A percentile compares a stretch with the other conserved stretches of the same genome.
Evolutionary conservation across 2,113 vertebrate genomes (phyloP).

Genomic region (Oryzias curvinotus): DNA sequence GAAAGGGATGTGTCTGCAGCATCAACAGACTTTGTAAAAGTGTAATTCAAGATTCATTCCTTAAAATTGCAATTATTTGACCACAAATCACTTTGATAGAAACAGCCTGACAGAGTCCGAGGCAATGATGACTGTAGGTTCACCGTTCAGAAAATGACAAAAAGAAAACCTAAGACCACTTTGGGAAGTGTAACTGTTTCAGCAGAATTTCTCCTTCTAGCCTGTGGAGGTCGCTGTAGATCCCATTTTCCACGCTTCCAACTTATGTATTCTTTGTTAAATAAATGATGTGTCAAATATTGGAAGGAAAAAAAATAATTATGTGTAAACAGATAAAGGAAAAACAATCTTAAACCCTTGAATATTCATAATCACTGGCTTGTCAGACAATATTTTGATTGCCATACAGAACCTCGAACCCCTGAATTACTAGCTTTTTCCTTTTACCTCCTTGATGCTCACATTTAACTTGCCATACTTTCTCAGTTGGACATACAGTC

Average conservation of each 20-base stretch:
- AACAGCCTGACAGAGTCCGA: too few species aligned
- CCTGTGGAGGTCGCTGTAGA: slow-evolving; percentile 82
- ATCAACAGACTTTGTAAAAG: too few species aligned
- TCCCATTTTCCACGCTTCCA: slow-evolving; percentile 54
- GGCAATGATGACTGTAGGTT: too few species aligned
- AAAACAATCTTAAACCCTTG: too few species aligned
- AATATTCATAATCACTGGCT: too few species aligned
- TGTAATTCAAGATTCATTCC: too few species aligned
- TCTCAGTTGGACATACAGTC: slow-evolving; percentile 10
- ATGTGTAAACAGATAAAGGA: too few species aligned
- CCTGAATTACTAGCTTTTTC: background rate
- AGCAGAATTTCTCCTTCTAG: slow-evolving; percentile 47
- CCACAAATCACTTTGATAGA: too few species aligned
- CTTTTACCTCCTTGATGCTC: background rate
- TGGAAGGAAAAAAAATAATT: too few species aligned
- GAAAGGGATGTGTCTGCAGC: too few species aligned
- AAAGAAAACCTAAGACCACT: background rate
- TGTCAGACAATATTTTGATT: background rate
- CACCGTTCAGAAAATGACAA: background rate
- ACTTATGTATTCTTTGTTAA: background rate
- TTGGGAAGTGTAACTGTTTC: background rate
- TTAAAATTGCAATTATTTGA: too few species aligned
- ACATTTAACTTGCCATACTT: slow-evolving; percentile 8
- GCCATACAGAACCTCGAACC: background rate
- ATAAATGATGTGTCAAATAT: too few species aligned